A percentile compares a stretch with the other conserved stretches of the same genome.
Conservation (phyloP, 2,113 vertebrate genomes). For the Psammodynastes pulverulentus region DNA sequence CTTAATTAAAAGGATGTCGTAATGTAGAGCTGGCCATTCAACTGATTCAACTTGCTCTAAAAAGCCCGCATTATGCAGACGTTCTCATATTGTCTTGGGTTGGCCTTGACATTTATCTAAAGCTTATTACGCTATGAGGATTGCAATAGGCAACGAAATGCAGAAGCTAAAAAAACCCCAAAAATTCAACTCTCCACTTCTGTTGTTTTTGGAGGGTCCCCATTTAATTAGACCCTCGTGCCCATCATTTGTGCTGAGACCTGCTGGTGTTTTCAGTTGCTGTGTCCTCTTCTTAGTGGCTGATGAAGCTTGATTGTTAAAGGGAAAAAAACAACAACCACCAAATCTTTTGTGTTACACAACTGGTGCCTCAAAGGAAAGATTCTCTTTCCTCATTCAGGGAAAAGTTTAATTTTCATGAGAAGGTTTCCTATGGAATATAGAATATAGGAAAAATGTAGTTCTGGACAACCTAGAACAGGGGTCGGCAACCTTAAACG, state of each 20-base stretch:
- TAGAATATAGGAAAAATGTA: too few relatives aligned
- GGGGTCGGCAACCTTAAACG: too few relatives aligned
- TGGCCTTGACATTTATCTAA: conserved; percentile 24
- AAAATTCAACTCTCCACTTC: not conserved
- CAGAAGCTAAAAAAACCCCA: not conserved
- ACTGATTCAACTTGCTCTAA: conserved; percentile 11
- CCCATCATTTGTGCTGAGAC: not conserved
- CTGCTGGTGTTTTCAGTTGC: not conserved
- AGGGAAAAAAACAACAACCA: not conserved
- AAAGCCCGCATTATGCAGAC: conserved; percentile 10
- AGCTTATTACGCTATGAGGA: not conserved
- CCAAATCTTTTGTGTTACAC: not conserved
- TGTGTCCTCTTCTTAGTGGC: not conserved
- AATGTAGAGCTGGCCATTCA: not conserved
- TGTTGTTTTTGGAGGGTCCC: not conserved
- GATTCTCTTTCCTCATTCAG: not conserved
- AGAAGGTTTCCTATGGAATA: not conserved
- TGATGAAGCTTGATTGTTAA: not conserved
- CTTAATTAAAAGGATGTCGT: conserved; percentile 17
- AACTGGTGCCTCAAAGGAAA: not conserved
- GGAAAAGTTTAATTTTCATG: not conserved
- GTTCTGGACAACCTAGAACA: too few relatives aligned
- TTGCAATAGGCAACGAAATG: conserved; percentile 13
- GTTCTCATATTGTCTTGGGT: conserved; percentile 16
- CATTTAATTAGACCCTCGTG: conserved; percentile 13